Conservation (phyloP, 2,113 vertebrate genomes). For the Phalacrocorax brasilianus region DNA sequence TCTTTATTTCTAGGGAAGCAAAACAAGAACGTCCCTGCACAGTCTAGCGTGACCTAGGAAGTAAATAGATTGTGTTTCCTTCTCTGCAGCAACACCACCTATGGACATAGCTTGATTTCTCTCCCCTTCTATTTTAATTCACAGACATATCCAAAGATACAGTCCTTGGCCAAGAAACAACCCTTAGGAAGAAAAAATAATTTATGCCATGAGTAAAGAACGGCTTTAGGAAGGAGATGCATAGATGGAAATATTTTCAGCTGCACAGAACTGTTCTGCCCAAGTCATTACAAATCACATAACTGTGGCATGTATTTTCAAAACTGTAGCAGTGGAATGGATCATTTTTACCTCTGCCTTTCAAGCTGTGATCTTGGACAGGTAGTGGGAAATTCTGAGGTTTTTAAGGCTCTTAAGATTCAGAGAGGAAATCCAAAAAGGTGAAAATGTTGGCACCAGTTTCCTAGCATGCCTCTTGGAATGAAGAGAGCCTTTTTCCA, state of each 20-base stretch:
- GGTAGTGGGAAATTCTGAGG: slow-evolving; percentile 32
- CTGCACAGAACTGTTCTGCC: background rate
- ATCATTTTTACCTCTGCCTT: slow-evolving; percentile 22
- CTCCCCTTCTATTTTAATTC: background rate
- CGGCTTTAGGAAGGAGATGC: background rate
- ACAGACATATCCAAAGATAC: background rate
- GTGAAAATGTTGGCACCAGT: background rate
- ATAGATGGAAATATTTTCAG: background rate
- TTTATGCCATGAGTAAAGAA: background rate
- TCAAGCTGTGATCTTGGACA: slow-evolving; percentile 42
- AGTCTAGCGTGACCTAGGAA: background rate
- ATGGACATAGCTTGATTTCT: background rate
- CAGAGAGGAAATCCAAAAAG: background rate
- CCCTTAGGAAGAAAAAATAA: background rate
- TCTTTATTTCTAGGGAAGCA: background rate
- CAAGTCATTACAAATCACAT: slow-evolving; percentile 14
- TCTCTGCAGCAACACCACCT: background rate
- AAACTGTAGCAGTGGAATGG: background rate
- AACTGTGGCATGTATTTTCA: background rate
- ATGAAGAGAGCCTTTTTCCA: background rate
- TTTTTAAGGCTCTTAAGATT: background rate
- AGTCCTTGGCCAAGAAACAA: background rate
- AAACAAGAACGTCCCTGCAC: background rate
- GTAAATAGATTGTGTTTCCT: background rate
- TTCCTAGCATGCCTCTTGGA: background rate